Evolutionary conservation across 2,113 vertebrate genomes (phyloP).

Genomic region (Scophthalmus maximus): DNA sequence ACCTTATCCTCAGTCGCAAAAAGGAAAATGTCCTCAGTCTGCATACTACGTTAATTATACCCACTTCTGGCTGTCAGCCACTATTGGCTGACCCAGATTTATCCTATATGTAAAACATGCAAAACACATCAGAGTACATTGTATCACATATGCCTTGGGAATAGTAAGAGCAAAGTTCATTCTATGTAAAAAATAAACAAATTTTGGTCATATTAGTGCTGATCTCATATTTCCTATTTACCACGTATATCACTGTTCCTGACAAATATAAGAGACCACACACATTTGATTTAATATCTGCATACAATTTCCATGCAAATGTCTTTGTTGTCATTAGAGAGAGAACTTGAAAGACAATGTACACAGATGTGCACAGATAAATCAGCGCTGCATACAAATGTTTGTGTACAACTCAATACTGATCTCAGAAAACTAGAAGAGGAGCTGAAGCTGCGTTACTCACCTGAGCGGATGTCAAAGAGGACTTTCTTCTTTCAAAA

Average conservation of each 20-base stretch:
- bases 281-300: background rate
- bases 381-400: background rate
- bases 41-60: too few relatives aligned
- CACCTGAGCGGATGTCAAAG: conserved; percentile 37
- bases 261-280: background rate
- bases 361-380: too few relatives aligned
- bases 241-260: background rate
- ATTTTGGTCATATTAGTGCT: too few relatives aligned
- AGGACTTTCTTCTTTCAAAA: background rate
- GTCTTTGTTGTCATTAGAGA: too few relatives aligned
- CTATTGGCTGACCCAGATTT: background rate
- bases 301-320: background rate
- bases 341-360: too few relatives aligned
- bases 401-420: background rate
- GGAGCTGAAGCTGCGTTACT: conserved; percentile 15
- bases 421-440: background rate
- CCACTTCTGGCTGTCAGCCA: background rate
- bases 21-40: too few relatives aligned
- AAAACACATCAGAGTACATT: background rate
- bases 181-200: too few relatives aligned
- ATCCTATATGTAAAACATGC: background rate
- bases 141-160: too few relatives aligned
- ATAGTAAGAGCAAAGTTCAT: too few relatives aligned
- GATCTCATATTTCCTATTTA: background rate
- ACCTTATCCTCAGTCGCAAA: background rate